phyloP scores from a whole-genome alignment of 2,113 vertebrate genomes.

The Hyla sarda region DNA sequence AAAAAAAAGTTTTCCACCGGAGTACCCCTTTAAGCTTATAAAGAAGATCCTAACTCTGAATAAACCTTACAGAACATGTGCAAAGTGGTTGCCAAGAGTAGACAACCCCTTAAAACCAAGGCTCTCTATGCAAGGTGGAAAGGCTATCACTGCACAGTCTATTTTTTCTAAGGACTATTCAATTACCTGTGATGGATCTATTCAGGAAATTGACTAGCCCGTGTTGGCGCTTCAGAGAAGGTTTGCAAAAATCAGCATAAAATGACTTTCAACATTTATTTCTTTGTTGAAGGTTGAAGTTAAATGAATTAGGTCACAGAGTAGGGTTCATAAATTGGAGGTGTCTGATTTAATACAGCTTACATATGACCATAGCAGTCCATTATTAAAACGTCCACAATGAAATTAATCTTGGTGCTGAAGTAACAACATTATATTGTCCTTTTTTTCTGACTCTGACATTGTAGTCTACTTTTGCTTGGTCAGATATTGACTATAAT shows the following conservation, averaged over 20 bases:
- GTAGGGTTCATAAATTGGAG: conserved; percentile 5
- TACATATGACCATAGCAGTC: conserved; percentile 61
- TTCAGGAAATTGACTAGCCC: not conserved
- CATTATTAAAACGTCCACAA: conserved; percentile 67
- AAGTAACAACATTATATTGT: conserved; percentile 15
- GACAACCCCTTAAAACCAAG: too few species aligned
- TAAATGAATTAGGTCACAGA: conserved; percentile 25
- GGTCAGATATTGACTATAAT: too few species aligned
- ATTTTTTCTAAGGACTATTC: not conserved
- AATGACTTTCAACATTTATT: not conserved
- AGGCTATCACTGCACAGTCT: not conserved
- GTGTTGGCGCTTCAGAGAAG: not conserved
- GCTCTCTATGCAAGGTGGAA: too few species aligned
- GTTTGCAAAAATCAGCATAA: not conserved
- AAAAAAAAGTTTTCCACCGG: too few species aligned
- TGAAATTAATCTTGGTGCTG: conserved; percentile 66
- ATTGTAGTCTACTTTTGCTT: not conserved
- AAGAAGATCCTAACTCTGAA: too few species aligned
- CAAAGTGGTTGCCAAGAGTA: too few species aligned
- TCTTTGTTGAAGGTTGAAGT: not conserved
- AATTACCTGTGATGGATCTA: not conserved
- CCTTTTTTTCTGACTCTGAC: not conserved
- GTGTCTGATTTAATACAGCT: conserved; percentile 61
- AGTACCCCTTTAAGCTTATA: too few species aligned
- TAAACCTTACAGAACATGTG: too few species aligned